Conservation (phyloP, 2,797 vertebrate genomes). For the Meriones psammophilus region DNA sequence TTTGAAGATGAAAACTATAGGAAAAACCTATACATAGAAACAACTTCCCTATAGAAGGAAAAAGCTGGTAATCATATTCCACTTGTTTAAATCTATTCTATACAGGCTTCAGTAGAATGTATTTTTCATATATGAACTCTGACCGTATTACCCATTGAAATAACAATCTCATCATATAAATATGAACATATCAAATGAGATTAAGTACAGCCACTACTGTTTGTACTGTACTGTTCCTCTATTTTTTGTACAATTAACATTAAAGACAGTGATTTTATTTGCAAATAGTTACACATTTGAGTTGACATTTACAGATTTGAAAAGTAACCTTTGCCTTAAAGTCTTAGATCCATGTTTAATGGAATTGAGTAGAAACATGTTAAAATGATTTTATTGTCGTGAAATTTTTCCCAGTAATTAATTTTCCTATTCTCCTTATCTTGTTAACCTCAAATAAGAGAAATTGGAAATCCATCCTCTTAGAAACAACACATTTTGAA, state of each 20-base stretch:
- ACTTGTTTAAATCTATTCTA: neutral
- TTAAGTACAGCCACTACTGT: neutral
- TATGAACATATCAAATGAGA: neutral
- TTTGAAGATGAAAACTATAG: neutral
- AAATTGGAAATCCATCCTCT: neutral
- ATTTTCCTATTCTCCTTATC: neutral
- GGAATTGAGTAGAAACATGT: neutral
- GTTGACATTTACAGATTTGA: neutral
- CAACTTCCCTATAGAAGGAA: neutral
- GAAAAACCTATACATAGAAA: neutral
- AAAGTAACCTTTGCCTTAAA: neutral
- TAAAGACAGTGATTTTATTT: neutral
- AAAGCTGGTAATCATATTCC: neutral
- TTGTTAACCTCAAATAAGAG: neutral
- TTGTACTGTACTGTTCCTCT: neutral
- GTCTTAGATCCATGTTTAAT: neutral
- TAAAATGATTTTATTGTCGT: neutral
- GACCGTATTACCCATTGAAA: neutral
- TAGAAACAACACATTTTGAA: neutral
- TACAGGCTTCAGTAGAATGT: neutral
- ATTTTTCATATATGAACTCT: slow-evolving; percentile 2
- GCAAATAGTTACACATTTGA: neutral
- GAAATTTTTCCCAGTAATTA: neutral
- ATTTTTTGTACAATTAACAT: neutral
- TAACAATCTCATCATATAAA: neutral